Conservation (phyloP, 2,888 invertebrate species). For the Polylopha cassiicola region DNA sequence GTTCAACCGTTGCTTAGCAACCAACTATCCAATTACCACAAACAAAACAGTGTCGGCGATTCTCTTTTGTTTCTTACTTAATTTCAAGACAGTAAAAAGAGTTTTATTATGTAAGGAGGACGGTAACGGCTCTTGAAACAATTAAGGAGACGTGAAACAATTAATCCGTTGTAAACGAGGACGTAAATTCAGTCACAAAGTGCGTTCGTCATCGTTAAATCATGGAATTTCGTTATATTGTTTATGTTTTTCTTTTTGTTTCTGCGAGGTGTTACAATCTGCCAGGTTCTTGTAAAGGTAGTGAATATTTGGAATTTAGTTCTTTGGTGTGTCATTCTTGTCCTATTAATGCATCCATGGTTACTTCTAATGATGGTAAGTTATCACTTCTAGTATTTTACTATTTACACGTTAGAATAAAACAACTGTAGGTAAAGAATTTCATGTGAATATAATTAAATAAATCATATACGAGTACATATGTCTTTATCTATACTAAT, state of each 20-base stretch:
- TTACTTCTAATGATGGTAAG: conserved; percentile 56
- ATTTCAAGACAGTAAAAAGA: conserved; percentile 1
- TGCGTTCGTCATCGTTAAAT: too few species aligned
- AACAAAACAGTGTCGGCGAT: conserved; percentile 17
- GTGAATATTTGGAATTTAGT: conserved; percentile 53
- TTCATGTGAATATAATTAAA: background rate
- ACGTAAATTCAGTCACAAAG: too few species aligned
- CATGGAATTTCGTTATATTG: conserved; percentile 5
- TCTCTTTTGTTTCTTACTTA: conserved; percentile 20
- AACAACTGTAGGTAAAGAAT: background rate
- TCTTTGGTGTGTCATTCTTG: conserved; percentile 49
- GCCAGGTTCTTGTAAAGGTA: conserved; percentile 42
- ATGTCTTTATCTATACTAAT: too few species aligned
- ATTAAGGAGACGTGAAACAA: too few species aligned
- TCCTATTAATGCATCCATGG: conserved; percentile 51
- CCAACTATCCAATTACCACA: conserved; percentile 14
- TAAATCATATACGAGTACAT: too few species aligned
- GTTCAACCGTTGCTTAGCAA: conserved; percentile 24
- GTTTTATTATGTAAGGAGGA: conserved; percentile 6
- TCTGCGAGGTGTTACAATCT: conserved; percentile 33
- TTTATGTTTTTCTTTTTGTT: conserved; percentile 2
- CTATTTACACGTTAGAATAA: background rate
- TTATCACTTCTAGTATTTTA: conserved; percentile 11
- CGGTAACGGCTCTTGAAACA: too few species aligned
- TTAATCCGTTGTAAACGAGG: too few species aligned